A percentile compares a stretch with the other conserved stretches of the same genome.
Evolutionary conservation across 2,113 vertebrate species (phyloP).

Genomic region (Sisor rabdophorus): DNA sequence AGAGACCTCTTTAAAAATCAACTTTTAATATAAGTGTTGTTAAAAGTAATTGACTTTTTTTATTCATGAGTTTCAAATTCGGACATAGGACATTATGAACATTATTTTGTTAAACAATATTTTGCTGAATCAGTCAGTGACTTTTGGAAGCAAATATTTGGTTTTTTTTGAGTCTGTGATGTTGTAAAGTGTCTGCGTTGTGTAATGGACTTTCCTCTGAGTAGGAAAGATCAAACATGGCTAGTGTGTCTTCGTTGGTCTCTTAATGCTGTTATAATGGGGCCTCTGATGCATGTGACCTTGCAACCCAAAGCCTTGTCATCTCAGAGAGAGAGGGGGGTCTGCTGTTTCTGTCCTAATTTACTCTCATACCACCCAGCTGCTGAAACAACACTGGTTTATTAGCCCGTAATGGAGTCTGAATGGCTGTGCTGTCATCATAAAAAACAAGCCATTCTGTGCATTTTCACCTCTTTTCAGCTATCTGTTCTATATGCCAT

Average conservation of each 20-base stretch:
- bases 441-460: constrained; percentile 29
- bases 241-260: constrained; percentile 17
- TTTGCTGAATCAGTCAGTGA: background rate
- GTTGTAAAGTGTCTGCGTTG: background rate
- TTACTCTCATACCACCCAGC: constrained; percentile 32
- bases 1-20: too few relatives aligned
- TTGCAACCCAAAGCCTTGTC: constrained; percentile 1
- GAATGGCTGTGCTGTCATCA: constrained; percentile 20
- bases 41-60: too few relatives aligned
- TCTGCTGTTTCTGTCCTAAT: constrained; percentile 47
- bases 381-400: constrained; percentile 28
- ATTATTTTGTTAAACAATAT: background rate
- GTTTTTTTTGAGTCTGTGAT: background rate
- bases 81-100: background rate
- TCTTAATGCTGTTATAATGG: constrained; percentile 31
- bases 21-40: too few relatives aligned
- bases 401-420: constrained; percentile 32
- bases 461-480: background rate
- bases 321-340: background rate
- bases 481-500: too few relatives aligned
- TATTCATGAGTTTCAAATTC: too few relatives aligned
- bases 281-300: constrained; percentile 17
- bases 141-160: background rate
- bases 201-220: constrained; percentile 2
- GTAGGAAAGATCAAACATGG: constrained; percentile 5